These are phyloP conservation scores for Baronia brevicornis DNA, from an alignment of 2,888 invertebrate genomes.

Conservation along the genomic window DNA sequence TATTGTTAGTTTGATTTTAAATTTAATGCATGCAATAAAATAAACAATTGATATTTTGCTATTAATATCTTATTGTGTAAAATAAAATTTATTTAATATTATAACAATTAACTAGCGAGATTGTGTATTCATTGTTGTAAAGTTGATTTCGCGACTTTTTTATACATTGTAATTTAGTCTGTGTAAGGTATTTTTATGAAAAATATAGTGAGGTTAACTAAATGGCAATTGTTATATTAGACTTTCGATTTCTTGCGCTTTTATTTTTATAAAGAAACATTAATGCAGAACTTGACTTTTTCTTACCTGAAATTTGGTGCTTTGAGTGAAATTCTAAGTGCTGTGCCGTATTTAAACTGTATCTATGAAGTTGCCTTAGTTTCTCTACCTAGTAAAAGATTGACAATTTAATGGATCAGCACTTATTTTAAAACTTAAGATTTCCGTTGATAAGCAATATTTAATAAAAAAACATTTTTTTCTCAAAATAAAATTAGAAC, in stretches of 20 bases:
- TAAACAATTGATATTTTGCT: constrained; percentile 67
- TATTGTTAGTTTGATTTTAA: constrained; percentile 60
- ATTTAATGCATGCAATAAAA: constrained; percentile 65
- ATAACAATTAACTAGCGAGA: constrained; percentile 48
- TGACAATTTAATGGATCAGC: no score
- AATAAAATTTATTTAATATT: constrained; percentile 46
- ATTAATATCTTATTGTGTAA: constrained; percentile 45
- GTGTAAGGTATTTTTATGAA: constrained; percentile 26
- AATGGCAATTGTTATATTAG: constrained; percentile 34
- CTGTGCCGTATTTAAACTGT: constrained; percentile 2
- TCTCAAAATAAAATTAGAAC: constrained; percentile 8
- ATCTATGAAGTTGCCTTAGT: no score
- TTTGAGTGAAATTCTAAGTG: constrained; percentile 14
- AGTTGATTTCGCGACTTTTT: constrained; percentile 40
- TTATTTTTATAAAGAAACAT: constrained; percentile 6
- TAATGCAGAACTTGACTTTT: constrained; percentile 20
- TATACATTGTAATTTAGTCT: constrained; percentile 49
- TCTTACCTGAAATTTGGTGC: constrained; percentile 21
- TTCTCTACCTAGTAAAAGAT: no score
- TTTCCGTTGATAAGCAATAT: no score
- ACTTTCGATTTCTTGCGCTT: constrained; percentile 18
- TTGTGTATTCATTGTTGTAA: constrained; percentile 55
- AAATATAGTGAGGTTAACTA: constrained; percentile 29
- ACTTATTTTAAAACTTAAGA: no score
- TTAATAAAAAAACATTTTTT: no score